Evolutionary conservation across 2,888 invertebrate species (phyloP).

Genomic region (Cantharis rustica): DNA sequence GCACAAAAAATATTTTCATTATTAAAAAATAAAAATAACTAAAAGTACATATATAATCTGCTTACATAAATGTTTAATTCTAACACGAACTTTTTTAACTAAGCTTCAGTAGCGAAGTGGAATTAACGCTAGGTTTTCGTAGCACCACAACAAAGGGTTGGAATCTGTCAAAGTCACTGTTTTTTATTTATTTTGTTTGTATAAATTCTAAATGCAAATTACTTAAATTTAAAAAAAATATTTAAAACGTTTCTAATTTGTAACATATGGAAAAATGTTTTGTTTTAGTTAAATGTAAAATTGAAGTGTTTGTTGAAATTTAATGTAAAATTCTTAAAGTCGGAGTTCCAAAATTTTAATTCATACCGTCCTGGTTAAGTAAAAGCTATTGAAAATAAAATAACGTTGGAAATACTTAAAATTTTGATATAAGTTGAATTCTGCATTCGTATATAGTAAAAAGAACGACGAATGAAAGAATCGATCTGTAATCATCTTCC

Average conservation of each 20-base stretch:
- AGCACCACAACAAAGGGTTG: constrained; percentile 1
- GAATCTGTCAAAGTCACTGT: constrained; percentile 4
- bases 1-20: background rate
- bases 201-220: constrained; percentile 5
- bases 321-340: background rate
- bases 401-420: background rate
- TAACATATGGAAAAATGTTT: background rate
- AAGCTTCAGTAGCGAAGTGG: constrained; percentile 4
- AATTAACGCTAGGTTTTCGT: constrained; percentile 4
- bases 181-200: constrained; percentile 4
- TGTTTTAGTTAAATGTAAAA: background rate
- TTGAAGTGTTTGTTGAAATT: background rate
- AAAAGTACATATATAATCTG: constrained; percentile 2
- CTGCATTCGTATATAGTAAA: background rate
- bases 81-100: constrained; percentile 4
- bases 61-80: constrained; percentile 4
- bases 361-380: background rate
- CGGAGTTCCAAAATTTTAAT: background rate
- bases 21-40: background rate
- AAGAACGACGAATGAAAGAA: background rate
- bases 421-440: background rate
- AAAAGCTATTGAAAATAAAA: background rate
- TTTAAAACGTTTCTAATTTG: background rate
- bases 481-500: background rate
- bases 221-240: background rate